Evolutionary conservation across 2,888 invertebrate species (phyloP).

Genomic region (Perithous albicinctus): DNA sequence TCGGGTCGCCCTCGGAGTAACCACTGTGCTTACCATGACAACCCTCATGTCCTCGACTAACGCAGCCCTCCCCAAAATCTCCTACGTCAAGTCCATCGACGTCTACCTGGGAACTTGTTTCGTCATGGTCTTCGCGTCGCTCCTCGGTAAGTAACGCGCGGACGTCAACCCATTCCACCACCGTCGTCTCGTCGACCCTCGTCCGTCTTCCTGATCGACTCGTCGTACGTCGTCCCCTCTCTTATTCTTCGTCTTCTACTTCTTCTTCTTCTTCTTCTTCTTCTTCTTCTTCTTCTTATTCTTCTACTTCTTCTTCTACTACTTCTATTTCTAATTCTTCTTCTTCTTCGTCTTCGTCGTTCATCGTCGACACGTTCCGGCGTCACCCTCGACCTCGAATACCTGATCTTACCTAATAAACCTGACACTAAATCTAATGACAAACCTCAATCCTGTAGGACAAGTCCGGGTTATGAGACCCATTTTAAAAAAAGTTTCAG

Average conservation of each 20-base stretch:
- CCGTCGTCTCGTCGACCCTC: constrained; percentile 31
- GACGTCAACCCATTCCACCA: constrained; percentile 53
- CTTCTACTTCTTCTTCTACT: constrained; percentile 42
- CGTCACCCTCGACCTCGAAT: constrained; percentile 32
- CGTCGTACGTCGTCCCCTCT: constrained; percentile 28
- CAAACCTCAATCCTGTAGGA: background rate
- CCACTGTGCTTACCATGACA: constrained; percentile 98
- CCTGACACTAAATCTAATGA: constrained; percentile 26
- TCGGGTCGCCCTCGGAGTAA: constrained; percentile 96
- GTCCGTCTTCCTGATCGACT: constrained; percentile 47
- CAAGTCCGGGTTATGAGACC: constrained; percentile 34
- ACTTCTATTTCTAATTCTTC: constrained; percentile 29
- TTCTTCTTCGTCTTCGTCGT: constrained; percentile 39
- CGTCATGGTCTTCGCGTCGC: constrained; percentile 99
- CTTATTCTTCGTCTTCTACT: constrained; percentile 34
- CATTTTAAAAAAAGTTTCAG: background rate
- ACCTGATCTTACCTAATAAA: constrained; percentile 25
- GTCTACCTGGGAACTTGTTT: constrained; percentile 99
- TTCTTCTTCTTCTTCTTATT: constrained; percentile 40
- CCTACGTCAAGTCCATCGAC: constrained; percentile 99
- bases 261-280: constrained; percentile 32
- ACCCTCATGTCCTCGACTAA: constrained; percentile 98
- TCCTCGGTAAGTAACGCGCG: constrained; percentile 91
- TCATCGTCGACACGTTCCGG: constrained; percentile 49
- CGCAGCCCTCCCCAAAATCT: constrained; percentile 98